Percentiles rank a stretch among this genome's conserved stretches.
Evolutionary conservation across 2,113 vertebrate genomes (phyloP).

Genomic region (Tapirus terrestris): DNA sequence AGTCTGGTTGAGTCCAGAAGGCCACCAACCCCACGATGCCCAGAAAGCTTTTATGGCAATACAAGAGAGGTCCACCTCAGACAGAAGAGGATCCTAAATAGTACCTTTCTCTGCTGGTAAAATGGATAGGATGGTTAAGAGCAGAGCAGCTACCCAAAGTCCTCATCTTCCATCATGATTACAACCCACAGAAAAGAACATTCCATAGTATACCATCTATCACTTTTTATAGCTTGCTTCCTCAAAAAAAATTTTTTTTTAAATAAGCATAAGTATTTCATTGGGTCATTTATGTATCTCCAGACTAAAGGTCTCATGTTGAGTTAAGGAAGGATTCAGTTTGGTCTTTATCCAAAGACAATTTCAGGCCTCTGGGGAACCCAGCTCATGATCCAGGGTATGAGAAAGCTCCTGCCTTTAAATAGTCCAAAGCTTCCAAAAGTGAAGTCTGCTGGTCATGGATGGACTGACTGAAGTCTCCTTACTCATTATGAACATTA

Average conservation of each 20-base stretch:
- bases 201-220: background rate
- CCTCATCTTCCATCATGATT: background rate
- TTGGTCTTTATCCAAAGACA: conserved; percentile 3
- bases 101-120: background rate
- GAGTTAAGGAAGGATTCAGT: background rate
- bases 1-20: background rate
- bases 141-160: background rate
- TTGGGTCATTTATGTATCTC: background rate
- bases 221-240: background rate
- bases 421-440: background rate
- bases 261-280: conserved; percentile 25
- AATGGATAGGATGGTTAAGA: background rate
- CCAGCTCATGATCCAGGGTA: background rate
- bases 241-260: background rate
- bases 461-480: background rate
- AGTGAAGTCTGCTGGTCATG: background rate
- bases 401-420: background rate
- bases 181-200: background rate
- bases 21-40: background rate
- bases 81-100: background rate
- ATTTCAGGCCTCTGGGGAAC: background rate
- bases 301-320: background rate
- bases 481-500: background rate
- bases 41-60: background rate
- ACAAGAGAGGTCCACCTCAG: background rate